A percentile compares a stretch with the other conserved stretches of the same genome.
phyloP scores from a whole-genome alignment of 2,888 invertebrate species.

The Chesias legatella region DNA sequence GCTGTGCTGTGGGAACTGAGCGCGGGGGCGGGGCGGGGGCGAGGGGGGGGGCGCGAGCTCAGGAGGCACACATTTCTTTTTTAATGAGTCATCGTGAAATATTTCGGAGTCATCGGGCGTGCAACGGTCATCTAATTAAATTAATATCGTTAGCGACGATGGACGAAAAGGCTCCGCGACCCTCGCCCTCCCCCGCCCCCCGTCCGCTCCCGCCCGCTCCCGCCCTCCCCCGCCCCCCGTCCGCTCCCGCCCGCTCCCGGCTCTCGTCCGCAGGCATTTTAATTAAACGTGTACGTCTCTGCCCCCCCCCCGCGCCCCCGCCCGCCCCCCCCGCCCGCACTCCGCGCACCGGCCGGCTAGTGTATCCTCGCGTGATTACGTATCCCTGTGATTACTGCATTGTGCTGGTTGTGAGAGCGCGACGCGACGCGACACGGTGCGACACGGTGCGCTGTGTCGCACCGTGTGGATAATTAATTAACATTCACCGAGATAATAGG shows the following conservation, averaged over 20 bases:
- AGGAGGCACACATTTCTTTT: neutral
- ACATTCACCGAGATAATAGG: too few relatives aligned
- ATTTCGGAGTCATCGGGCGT: conserved; percentile 4
- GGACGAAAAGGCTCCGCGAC: conserved; percentile 14
- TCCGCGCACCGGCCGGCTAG: conserved; percentile 5
- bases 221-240: conserved; percentile 3
- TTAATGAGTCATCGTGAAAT: conserved; percentile 12
- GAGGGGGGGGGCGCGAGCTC: too few relatives aligned
- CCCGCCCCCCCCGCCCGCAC: neutral
- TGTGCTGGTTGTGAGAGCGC: too few relatives aligned
- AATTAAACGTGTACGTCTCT: conserved; percentile 37
- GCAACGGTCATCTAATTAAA: conserved; percentile 35
- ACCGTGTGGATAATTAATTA: too few relatives aligned
- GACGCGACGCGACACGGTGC: too few relatives aligned
- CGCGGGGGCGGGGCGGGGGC: too few relatives aligned
- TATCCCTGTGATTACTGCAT: conserved; percentile 11
- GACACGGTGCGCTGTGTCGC: too few relatives aligned
- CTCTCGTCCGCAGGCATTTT: conserved; percentile 41
- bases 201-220: conserved; percentile 16
- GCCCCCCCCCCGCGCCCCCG: neutral
- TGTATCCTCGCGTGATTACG: conserved; percentile 17
- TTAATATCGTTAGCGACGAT: conserved; percentile 34
- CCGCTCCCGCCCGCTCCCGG: too few relatives aligned
- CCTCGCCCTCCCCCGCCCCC: conserved; percentile 8
- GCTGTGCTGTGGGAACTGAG: neutral